Conservation (phyloP, 2,113 vertebrate species). For the Abramis brama region DNA sequence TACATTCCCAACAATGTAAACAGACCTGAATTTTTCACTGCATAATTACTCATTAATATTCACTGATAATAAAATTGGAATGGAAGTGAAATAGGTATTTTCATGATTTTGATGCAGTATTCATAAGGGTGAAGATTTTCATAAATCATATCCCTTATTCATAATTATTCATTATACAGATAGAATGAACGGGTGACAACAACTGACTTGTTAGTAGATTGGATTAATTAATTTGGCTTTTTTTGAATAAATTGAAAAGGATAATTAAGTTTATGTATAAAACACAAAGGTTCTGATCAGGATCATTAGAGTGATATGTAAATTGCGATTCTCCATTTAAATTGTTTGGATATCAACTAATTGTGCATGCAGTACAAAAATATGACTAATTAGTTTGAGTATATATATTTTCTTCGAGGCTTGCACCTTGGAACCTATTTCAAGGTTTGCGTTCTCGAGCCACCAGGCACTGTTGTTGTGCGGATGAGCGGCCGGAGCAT, state of each 20-base stretch:
- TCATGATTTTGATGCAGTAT: neutral
- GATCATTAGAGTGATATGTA: neutral
- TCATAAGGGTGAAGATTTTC: neutral
- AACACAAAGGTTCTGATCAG: neutral
- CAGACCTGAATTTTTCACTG: neutral
- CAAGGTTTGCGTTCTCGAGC: too few species aligned
- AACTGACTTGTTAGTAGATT: neutral
- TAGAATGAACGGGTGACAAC: neutral
- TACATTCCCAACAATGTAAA: conserved; percentile 3
- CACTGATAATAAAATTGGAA: neutral
- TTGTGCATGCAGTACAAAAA: neutral
- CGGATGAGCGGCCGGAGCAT: too few species aligned
- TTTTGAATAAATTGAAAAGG: neutral
- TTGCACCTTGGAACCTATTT: too few species aligned
- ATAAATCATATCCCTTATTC: conserved; percentile 22
- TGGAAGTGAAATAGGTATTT: neutral
- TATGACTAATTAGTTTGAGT: neutral
- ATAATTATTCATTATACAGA: conserved; percentile 30
- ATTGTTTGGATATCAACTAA: neutral
- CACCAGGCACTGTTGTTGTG: too few species aligned
- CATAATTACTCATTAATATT: conserved; percentile 11
- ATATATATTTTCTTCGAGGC: too few species aligned
- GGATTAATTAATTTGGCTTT: neutral
- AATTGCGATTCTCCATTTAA: conserved; percentile 2
- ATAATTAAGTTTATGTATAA: conserved; percentile 4